Base-by-base conservation (phyloP, 2,797 vertebrate species). In the Rhabdomys pumilio region DNA sequence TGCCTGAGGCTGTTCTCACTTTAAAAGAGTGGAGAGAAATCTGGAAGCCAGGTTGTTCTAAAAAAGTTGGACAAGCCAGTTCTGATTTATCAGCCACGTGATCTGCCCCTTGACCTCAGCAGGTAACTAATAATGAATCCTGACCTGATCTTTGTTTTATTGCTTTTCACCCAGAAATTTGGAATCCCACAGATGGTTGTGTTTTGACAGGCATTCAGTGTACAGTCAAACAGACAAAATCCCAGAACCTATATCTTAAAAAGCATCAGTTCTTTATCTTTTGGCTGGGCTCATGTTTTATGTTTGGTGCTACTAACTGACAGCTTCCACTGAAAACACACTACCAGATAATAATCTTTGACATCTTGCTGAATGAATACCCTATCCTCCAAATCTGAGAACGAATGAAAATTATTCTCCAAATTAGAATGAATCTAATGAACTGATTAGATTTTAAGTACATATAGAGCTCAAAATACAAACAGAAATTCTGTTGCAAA, bases 21-120 rank as follows among this genome's bases (percentile, higher is more conserved):
- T 55, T 41, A 38, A 91, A 19, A 0, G 53, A 77, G n/a, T 75
- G 24, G 41, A 83, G 95, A 98, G 97, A 98, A 97, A 98, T 98
- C 98, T 98, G 97, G 98, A 98, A 98, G 97, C 96, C 98, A 98
- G 96, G 93, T 95, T 98, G 97, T 98, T 96, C 96, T 95, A 95
- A 95, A 97, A 95, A 94, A 65, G 96, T 87, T 91, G 90, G 89
- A 77, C 0, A 0, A 93, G 81, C 44, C 69, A 50, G 73, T 41
- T 87, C 82, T 98, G 98, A 98, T 98, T 98, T 98, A 98, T 97
- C 89, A 76, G 95, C 92, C 92, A 50, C 0, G 0, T 89, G 90
- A 96, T 97, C 92, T 73, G 83, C 96, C 97, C 98, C 97, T 98
- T 97, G 96, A 97, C 97, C 93, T 97, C 89, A 87, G 91, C 95